phyloP scores from a whole-genome alignment of 2,888 invertebrate species.

The Cerceris ruficornis region DNA sequence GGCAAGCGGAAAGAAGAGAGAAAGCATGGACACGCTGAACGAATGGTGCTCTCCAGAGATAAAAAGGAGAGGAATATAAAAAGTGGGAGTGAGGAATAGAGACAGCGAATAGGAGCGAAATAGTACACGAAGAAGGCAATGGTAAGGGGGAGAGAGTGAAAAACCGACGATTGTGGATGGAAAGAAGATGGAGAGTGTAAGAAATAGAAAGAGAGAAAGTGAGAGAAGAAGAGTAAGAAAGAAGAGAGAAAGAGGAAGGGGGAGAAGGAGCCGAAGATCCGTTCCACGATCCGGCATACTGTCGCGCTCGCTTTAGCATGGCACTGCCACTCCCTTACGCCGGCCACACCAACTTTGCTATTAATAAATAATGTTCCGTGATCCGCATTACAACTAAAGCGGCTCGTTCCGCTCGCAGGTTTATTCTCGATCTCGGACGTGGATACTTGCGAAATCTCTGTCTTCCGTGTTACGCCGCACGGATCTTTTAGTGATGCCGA shows the following conservation, averaged over 20 bases:
- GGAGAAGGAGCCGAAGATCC: conserved; percentile 51
- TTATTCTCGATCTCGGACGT: conserved; percentile 33
- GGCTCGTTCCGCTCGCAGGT: conserved; percentile 48
- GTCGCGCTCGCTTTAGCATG: conserved; percentile 73
- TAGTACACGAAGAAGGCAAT: conserved; percentile 18
- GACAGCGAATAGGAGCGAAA: not conserved
- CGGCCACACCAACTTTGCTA: conserved; percentile 72
- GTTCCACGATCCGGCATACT: conserved; percentile 72
- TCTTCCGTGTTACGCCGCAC: conserved; percentile 40
- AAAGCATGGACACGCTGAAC: conserved; percentile 52
- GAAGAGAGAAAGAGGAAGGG: conserved; percentile 13
- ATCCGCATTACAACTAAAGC: conserved; percentile 70
- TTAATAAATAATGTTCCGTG: conserved; percentile 77
- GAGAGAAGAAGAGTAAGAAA: conserved; percentile 25
- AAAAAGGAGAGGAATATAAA: conserved; percentile 44
- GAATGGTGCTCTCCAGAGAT: conserved; percentile 42
- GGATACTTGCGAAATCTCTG: conserved; percentile 30
- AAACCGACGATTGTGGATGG: conserved; percentile 10
- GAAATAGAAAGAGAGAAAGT: conserved; percentile 12
- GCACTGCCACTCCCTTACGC: conserved; percentile 74
- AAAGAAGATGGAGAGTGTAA: conserved; percentile 28
- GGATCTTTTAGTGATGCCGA: conserved; percentile 26
- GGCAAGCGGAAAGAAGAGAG: conserved; percentile 51
- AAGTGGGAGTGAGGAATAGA: conserved; percentile 38
- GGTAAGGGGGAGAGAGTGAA: conserved; percentile 8